Conservation (phyloP, 2,797 vertebrate genomes). For the Nannoperca obscura region DNA sequence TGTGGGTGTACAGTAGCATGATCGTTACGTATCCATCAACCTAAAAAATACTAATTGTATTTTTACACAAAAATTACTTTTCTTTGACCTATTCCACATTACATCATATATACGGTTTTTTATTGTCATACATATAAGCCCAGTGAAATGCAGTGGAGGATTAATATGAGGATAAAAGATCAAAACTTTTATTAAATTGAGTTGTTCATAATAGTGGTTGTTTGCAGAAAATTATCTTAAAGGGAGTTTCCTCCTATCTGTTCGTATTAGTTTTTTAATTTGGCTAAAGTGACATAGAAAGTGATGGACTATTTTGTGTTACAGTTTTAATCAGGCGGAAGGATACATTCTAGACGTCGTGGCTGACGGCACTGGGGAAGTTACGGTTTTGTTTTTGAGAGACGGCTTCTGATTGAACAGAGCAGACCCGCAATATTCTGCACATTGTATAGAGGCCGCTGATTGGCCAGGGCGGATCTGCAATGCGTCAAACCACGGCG, state of each 20-base stretch:
- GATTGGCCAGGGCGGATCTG: constrained; percentile 84
- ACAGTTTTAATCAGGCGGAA: constrained; percentile 86
- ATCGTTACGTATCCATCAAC: not conserved
- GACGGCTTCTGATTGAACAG: constrained; percentile 74
- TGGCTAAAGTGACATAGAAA: constrained; percentile 4
- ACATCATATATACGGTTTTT: not conserved
- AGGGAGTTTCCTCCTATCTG: not conserved
- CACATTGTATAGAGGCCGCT: constrained; percentile 56
- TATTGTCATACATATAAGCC: not conserved
- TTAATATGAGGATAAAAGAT: not conserved
- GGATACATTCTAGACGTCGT: constrained; percentile 76
- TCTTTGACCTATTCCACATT: not conserved
- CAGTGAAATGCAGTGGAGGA: not conserved
- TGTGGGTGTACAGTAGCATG: not conserved
- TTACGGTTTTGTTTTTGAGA: constrained; percentile 76
- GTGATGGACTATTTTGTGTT: constrained; percentile 70
- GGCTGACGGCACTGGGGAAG: constrained; percentile 72
- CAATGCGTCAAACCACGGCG: constrained; percentile 87
- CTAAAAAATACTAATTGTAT: no score
- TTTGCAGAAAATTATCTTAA: not conserved
- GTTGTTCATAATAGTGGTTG: not conserved
- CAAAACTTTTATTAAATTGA: no score
- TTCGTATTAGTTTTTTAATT: not conserved
- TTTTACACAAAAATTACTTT: not conserved
- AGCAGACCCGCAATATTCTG: constrained; percentile 79